Evolutionary conservation across 2,113 vertebrate genomes (phyloP), one percentile per base, ranked within the genome.

Genomic region (Chaetorhynchus papuensis): DNA sequence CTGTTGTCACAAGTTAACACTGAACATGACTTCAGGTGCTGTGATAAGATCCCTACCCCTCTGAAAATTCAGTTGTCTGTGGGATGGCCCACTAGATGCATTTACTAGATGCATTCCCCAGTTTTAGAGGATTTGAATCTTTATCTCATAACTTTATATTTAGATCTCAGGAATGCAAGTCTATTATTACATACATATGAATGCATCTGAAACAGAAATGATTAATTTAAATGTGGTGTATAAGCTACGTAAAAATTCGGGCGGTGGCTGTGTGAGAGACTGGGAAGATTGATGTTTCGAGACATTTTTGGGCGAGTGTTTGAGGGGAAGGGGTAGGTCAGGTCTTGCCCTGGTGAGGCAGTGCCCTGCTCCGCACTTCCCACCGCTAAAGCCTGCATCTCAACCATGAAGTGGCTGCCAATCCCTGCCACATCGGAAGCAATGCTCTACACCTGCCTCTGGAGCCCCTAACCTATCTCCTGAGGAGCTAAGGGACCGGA

Each of bases 401-500:
- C 21, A 57, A 13, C 24, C 9, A 9, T 28, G 23, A 12, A 28
- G 30, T 12, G 7, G 7, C n/a, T 54, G 17, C 17, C 30, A 49
- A 4, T 35, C 20, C 31, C 52, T 50, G 24, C 5, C 52, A 49
- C 50, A 35, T 3, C 0, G 1, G 15, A 28, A 13, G 7, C 50
- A 47, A 13, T 24, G 10, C 12, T 56, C 44, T 31, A 26, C 8
- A 24, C 3, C 7, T 35, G 26, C 21, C 31, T 31, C 37, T 50
- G 31, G 44, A 66, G 11, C 6, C 21, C 61, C 21, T 42, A 59
- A 18, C 13, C 16, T 21, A 22, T 11, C 35, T 59, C 44, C 31
- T 31, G 13, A 27, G 21, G 3, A 26, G 61, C 9, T 21, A 35
- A 50, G 17, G 42, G 26, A 31, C 14, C 3, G 2, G 15, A 68